Percentiles rank a stretch among this genome's conserved stretches.
Evolutionary conservation across 2,113 vertebrate species (phyloP).

Genomic region (Illadopsis cleaveri): DNA sequence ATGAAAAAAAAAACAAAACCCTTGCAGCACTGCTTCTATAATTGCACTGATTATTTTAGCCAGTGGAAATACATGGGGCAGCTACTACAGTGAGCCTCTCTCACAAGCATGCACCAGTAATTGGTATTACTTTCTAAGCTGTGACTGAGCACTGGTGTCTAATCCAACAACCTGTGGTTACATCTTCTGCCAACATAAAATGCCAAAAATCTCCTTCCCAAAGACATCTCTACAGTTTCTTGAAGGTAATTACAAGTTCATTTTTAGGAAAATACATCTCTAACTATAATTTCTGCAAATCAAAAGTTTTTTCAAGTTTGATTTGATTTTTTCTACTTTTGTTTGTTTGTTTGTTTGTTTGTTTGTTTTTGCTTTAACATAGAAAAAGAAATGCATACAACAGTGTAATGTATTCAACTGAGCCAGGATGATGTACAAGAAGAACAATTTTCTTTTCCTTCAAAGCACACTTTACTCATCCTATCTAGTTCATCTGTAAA

Average conservation of each 20-base stretch:
- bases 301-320: constrained; percentile 46
- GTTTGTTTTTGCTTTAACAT: constrained; percentile 56
- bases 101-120: background rate
- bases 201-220: constrained; percentile 27
- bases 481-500: background rate
- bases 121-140: background rate
- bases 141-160: background rate
- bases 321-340: constrained; percentile 33
- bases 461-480: background rate
- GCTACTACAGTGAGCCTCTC: background rate
- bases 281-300: constrained; percentile 55
- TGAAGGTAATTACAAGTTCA: constrained; percentile 56
- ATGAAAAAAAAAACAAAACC: background rate
- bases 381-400: constrained; percentile 11
- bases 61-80: background rate
- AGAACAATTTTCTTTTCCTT: background rate
- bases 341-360: too few species aligned
- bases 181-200: background rate
- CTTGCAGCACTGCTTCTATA: background rate
- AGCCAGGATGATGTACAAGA: constrained; percentile 17
- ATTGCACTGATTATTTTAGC: background rate
- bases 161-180: background rate
- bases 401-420: background rate
- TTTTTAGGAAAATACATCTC: constrained; percentile 59
- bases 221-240: constrained; percentile 26